Base-by-base conservation (phyloP, 2,797 vertebrate genomes). In the Bradypodion pumilum region DNA sequence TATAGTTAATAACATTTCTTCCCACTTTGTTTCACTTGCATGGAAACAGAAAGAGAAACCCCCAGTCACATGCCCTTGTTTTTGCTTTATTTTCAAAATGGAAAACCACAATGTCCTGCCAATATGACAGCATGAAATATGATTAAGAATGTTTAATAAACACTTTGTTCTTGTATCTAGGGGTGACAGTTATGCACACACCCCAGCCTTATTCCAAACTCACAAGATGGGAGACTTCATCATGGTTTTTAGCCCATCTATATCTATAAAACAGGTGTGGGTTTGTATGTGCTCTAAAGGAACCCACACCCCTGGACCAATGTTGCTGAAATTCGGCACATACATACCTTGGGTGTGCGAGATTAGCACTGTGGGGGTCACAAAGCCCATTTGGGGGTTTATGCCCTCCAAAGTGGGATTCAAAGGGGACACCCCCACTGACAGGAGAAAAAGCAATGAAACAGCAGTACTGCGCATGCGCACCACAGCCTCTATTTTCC, bases 71-170 rank as follows among this genome's bases (percentile, higher is more conserved):
- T 88, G 0, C 12, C 74, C 80, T 21, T 81, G 44, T 82, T 87
- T 80, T 85, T 60, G 63, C 66, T 85, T 85, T 81, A 79, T 76
- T 81, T 75, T 69, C 81, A 74, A 42, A 78, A 81, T n/a, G 65
- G 78, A 81, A 81, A 85, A 52, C 49, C 87, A 83, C 12, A 89
- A 63, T 70, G 85, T 49, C 40, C 70, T 72, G 27, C 23, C 81
- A 63, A 32, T n/a, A 79, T 19, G 56, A 82, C 60, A 73, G 42
- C 62, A 80, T 63, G 44, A 85, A 85, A 74, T n/a, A 80, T 25
- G 19, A 70, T 82, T 78, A 84, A 12, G 66, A 81, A 66, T 81
- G 80, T 10, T n/a, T 62, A 78, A 86, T 78, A 86, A 82, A 78
- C 70, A 68, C 35, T 52, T 0, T 75, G 72, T 70, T 74, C 83